Evolutionary conservation across 1,140 invertebrate species (phyloP).

Genomic region (Acyrthosiphon pisum): DNA sequence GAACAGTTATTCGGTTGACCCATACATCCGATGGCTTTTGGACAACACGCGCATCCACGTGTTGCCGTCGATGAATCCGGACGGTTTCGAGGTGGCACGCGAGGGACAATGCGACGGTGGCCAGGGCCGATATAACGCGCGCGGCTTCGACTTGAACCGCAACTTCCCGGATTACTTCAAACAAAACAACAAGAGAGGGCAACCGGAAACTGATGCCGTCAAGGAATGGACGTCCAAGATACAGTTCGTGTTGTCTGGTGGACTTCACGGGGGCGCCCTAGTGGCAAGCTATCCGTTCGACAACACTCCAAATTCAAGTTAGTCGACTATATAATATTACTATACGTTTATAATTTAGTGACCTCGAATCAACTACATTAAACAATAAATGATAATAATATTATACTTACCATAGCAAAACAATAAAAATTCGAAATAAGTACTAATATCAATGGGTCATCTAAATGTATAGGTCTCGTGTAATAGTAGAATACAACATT

Average conservation of each 20-base stretch:
- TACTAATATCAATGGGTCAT: background rate
- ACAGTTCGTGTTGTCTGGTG: conserved; percentile 90
- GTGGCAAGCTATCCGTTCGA: conserved; percentile 93
- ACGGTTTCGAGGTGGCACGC: conserved; percentile 85
- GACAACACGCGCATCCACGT: conserved; percentile 91
- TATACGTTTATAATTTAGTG: too few relatives aligned
- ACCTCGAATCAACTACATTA: too few relatives aligned
- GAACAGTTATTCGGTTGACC: conserved; percentile 79
- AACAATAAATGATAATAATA: background rate
- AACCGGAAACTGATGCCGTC: conserved; percentile 93
- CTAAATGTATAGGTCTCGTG: background rate
- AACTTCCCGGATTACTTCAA: conserved; percentile 95
- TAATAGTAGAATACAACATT: background rate
- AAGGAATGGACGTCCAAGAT: conserved; percentile 93
- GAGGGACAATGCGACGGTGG: conserved; percentile 87
- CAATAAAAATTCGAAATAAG: background rate
- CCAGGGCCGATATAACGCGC: conserved; percentile 84
- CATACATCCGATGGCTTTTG: conserved; percentile 83
- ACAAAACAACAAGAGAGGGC: conserved; percentile 80
- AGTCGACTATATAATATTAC: conserved; percentile 64
- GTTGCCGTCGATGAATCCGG: conserved; percentile 91
- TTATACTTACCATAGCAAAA: background rate
- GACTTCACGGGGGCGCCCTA: conserved; percentile 88
- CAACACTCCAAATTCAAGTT: conserved; percentile 89
- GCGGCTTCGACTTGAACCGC: conserved; percentile 87